These are phyloP conservation scores for Oligia fasciuncula DNA, from an alignment of 2,888 invertebrate species.

Conservation along the genomic window DNA sequence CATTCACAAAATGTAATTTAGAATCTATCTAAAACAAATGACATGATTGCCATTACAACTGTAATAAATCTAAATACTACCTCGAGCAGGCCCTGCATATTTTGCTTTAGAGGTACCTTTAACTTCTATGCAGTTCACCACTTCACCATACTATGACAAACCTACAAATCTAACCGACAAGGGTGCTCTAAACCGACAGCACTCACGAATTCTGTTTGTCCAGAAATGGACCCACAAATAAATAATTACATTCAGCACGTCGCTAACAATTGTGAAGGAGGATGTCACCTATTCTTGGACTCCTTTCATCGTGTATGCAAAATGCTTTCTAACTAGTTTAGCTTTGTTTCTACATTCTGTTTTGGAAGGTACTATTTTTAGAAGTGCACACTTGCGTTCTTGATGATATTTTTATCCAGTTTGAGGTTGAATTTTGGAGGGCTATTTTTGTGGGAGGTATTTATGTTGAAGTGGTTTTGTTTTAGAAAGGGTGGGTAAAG, in stretches of 20 bases:
- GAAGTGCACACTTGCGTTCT: not conserved
- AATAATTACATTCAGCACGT: constrained; percentile 18
- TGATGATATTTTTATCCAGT: not conserved
- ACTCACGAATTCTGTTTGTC: constrained; percentile 35
- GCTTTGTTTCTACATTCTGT: constrained; percentile 32
- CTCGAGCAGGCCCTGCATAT: too few species aligned
- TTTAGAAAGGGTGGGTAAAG: not conserved
- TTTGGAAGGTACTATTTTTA: constrained; percentile 14
- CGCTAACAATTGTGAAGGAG: constrained; percentile 1
- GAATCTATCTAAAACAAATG: too few species aligned
- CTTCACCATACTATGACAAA: not conserved
- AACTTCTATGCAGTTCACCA: too few species aligned
- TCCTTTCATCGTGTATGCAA: constrained; percentile 14
- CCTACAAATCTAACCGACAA: not conserved
- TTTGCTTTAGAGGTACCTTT: too few species aligned
- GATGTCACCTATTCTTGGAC: constrained; percentile 13
- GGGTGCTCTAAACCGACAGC: not conserved
- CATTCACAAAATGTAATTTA: too few species aligned
- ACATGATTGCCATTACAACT: too few species aligned
- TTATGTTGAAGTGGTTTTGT: not conserved
- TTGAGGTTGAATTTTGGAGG: not conserved
- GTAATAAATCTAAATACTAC: too few species aligned
- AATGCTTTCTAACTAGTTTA: constrained; percentile 13
- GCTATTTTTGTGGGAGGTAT: not conserved
- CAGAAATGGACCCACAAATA: constrained; percentile 24